Evolutionary conservation across 2,888 invertebrate species (phyloP), one percentile per base, ranked within the genome.

Genomic region (Silvanus unidentatus): DNA sequence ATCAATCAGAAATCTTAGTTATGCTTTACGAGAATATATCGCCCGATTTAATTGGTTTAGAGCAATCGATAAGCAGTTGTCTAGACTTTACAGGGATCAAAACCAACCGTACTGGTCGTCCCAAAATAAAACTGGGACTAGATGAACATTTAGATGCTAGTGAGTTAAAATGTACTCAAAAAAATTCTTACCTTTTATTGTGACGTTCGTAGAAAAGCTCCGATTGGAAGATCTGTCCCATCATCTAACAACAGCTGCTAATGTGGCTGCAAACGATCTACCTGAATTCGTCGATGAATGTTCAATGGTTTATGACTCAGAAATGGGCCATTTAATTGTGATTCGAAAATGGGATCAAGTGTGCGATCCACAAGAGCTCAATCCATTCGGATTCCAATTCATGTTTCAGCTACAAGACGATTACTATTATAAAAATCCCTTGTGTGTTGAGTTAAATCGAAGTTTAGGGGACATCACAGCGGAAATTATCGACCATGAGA

Each of bases 401-500:
- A 82, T 84, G 79, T 70, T 71, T 52, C 60, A 63, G 42, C 47
- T 69, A 6, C 58, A 64, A 28, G 64, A 62, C 27, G 58, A 54
- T 5, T 64, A 65, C 28, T 70, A 71, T 54, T 74, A 70, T 49
- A 72, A 70, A 52, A 72, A 68, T 49, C 61, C 70, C 1, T 49
- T 71, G 34, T 74, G 73, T 48, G 53, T 65, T 81, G 88, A 89
- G 65, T 64, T 93, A 58, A 92, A 94, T 68, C 71, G 75, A 47
- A 74, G 81, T 53, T 74, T 91, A 47, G 92, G 92, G 29, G 88
- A 92, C 70, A 81, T 86, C 29, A 80, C 85, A 60, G 78, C 83
- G 9, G 85, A 86, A 63, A 89, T 93, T 59, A 80, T 82, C 57
- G 86, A 87, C 47, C 82, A 85, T 55, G 91, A 94, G 72, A 84